phyloP scores from a whole-genome alignment of 2,888 invertebrate genomes.

The Mimas tiliae region DNA sequence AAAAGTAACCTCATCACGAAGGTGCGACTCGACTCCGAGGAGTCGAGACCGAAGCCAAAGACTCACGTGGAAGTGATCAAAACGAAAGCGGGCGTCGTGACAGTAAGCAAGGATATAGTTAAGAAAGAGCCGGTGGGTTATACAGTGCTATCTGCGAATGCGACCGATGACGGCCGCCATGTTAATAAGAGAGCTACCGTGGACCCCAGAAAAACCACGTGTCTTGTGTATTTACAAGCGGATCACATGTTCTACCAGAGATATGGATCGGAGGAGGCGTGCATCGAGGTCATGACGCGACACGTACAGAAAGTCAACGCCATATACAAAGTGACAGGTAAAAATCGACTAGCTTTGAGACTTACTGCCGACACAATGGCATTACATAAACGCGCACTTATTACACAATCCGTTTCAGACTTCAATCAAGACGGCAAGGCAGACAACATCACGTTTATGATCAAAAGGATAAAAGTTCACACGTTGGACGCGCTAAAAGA shows the following conservation, averaged over 20 bases:
- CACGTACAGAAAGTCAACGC: slow-evolving; percentile 97
- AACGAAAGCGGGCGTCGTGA: slow-evolving; percentile 87
- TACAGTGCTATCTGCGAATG: slow-evolving; percentile 75
- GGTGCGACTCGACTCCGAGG: slow-evolving; percentile 80
- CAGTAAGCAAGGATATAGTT: slow-evolving; percentile 86
- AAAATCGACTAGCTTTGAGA: slow-evolving; percentile 43
- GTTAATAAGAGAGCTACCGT: slow-evolving; percentile 88
- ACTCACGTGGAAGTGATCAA: slow-evolving; percentile 88
- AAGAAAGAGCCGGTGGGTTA: slow-evolving; percentile 84
- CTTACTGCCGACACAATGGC: slow-evolving; percentile 8
- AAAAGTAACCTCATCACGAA: slow-evolving; percentile 82
- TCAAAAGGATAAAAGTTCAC: slow-evolving; percentile 97
- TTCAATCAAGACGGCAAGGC: slow-evolving; percentile 96
- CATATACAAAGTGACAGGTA: slow-evolving; percentile 93
- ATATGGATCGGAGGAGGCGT: slow-evolving; percentile 96
- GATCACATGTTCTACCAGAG: slow-evolving; percentile 98
- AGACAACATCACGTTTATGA: slow-evolving; percentile 98
- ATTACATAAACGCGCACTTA: slow-evolving; percentile 30
- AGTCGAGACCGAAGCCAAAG: slow-evolving; percentile 87
- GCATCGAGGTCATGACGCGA: slow-evolving; percentile 97
- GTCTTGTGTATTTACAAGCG: slow-evolving; percentile 97
- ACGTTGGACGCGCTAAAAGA: slow-evolving; percentile 93
- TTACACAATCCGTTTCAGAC: slow-evolving; percentile 83
- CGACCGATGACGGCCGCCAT: slow-evolving; percentile 84
- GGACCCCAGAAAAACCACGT: slow-evolving; percentile 95